A percentile compares a stretch with the other conserved stretches of the same genome.
Evolutionary conservation across 2,113 vertebrate species (phyloP).

Genomic region (Polyodon spathula): DNA sequence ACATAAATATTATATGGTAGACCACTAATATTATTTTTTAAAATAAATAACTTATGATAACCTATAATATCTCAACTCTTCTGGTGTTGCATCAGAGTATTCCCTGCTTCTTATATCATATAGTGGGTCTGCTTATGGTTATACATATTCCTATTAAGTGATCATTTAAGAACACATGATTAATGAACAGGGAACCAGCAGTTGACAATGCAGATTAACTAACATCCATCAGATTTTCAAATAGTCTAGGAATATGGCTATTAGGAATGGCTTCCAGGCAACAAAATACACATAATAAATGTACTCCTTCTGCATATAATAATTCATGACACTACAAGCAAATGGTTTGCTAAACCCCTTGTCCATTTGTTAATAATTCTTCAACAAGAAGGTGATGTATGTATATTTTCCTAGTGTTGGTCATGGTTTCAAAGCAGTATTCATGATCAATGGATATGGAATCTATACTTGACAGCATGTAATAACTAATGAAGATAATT

Average conservation of each 20-base stretch:
- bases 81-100: slow-evolving; percentile 14
- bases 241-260: slow-evolving; percentile 36
- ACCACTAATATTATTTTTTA: too few species aligned
- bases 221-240: slow-evolving; percentile 49
- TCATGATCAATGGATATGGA: slow-evolving; percentile 43
- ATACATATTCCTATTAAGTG: slow-evolving; percentile 48
- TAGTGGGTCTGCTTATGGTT: slow-evolving; percentile 31
- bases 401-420: slow-evolving; percentile 32
- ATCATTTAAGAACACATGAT: slow-evolving; percentile 43
- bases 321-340: slow-evolving; percentile 48
- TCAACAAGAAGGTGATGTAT: slow-evolving; percentile 26
- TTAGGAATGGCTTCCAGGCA: slow-evolving; percentile 46
- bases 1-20: too few species aligned
- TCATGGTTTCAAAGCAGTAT: slow-evolving; percentile 36
- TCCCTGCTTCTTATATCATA: slow-evolving; percentile 34
- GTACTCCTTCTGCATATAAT: slow-evolving; percentile 53
- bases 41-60: not conserved
- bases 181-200: slow-evolving; percentile 34
- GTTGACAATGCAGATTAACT: slow-evolving; percentile 44
- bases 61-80: not conserved
- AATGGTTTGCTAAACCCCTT: slow-evolving; percentile 38
- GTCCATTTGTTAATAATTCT: slow-evolving; percentile 42
- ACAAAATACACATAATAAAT: slow-evolving; percentile 54
- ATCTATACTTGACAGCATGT: slow-evolving; percentile 42
- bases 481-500: slow-evolving; percentile 46